Evolutionary conservation across 1,140 invertebrate species (phyloP), one percentile per base, ranked within the genome.

Genomic region (Delia radicum): DNA sequence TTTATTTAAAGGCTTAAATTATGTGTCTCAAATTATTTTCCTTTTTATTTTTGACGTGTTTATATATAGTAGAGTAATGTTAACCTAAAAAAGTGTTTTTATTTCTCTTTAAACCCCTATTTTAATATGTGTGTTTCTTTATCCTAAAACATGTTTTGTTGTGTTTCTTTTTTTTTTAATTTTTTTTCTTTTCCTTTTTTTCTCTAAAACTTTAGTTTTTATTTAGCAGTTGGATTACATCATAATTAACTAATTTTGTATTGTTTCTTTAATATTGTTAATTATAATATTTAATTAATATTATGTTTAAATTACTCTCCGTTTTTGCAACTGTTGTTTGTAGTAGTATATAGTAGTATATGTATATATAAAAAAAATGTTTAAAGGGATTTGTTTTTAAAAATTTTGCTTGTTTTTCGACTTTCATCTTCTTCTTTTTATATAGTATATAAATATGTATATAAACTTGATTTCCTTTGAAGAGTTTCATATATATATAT

Each of bases 401-500:
- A 69, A 37, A 33, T 33, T 65, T 29, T 27, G 10, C 7, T 28
- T 13, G 10, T 37, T 33, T 33, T 21, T 18, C 12, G 65, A 69
- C 37, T 28, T 31, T 69, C 5, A 21, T 69, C n/a, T 31, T 33
- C 7, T 61, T 74, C 15, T 29, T 29, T 74, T 62, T 18, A 18
- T 62, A 31, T 33, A 62, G 24, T 48, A 73, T 48, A 48, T 48
- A 73, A 46, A 13, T 74, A 61, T 74, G 75, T 80, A 75, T 78
- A 73, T 76, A 77, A 79, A 78, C 29, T 21, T 37, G 33, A 5
- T 21, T 80, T 80, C n/a, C n/a, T n/a, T 81, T 82, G 82, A 31
- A 33, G 31, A 69, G 65, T 33, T 37, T 69, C 65, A 69, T 69
- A 69, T 82, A 82, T 81, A 81, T 83, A 83, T 83, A 83, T 83